These are phyloP conservation scores for Artemia sp. DNA, from an alignment of 2,888 invertebrate species.

Conservation along the genomic window DNA sequence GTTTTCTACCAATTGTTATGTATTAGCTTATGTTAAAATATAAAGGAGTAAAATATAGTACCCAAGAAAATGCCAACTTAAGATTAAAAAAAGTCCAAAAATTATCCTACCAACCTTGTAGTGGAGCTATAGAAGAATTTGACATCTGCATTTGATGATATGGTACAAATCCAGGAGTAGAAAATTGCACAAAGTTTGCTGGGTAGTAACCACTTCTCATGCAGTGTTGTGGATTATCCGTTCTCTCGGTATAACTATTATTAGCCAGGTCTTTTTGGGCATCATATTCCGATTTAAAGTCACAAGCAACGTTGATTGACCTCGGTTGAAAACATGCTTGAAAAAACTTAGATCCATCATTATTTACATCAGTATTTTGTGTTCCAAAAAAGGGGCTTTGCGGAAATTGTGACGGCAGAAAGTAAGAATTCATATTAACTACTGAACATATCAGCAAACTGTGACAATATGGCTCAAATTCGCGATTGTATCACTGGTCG, in stretches of 20 bases:
- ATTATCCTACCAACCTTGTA: not conserved
- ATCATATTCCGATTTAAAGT: not conserved
- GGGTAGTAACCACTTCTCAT: conserved; percentile 2
- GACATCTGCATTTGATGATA: conserved; percentile 14
- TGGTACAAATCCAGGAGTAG: not conserved
- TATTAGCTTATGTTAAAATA: too few species aligned
- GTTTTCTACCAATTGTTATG: too few species aligned
- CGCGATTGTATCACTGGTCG: not conserved
- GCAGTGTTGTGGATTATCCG: not conserved
- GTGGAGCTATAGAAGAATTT: not conserved
- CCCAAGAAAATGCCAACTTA: too few species aligned
- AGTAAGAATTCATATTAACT: conserved; percentile 2
- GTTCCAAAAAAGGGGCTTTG: not conserved
- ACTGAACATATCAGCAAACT: not conserved
- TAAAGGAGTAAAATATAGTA: too few species aligned
- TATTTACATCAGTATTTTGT: not conserved
- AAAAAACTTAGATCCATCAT: not conserved
- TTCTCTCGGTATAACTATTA: not conserved
- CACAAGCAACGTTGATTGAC: not conserved
- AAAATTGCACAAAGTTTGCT: not conserved
- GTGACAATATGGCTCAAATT: conserved; percentile 8
- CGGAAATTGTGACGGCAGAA: not conserved
- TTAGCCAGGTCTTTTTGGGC: not conserved
- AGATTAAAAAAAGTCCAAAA: too few species aligned
- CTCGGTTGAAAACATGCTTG: not conserved